Conservation (phyloP, 2,888 invertebrate genomes). For the Limenitis camilla region DNA sequence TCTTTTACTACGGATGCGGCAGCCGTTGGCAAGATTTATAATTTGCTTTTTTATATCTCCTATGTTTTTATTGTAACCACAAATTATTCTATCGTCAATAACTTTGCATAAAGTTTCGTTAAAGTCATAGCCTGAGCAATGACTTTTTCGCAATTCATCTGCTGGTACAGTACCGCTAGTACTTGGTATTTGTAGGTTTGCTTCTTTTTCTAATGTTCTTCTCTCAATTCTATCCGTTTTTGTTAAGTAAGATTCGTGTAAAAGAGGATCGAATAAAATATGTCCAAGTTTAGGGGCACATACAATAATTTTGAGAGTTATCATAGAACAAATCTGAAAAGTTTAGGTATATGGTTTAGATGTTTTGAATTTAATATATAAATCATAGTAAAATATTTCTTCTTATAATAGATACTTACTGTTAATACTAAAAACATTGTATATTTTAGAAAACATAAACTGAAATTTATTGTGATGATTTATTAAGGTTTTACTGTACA, state of each 20-base stretch:
- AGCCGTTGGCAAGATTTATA: slow-evolving; percentile 41
- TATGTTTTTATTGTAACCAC: slow-evolving; percentile 55
- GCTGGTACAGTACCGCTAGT: neutral
- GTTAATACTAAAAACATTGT: slow-evolving; percentile 36
- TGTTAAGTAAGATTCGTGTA: slow-evolving; percentile 29
- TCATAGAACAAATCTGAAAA: too few relatives aligned
- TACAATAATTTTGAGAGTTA: too few relatives aligned
- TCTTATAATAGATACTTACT: too few relatives aligned
- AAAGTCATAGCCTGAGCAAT: slow-evolving; percentile 41
- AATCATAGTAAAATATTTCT: too few relatives aligned
- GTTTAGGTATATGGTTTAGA: too few relatives aligned
- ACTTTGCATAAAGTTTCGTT: slow-evolving; percentile 42
- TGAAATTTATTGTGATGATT: neutral
- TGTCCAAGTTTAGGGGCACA: slow-evolving; percentile 43
- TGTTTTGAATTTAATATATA: too few relatives aligned
- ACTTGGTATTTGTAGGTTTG: neutral
- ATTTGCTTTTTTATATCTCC: slow-evolving; percentile 29
- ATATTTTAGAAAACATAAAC: neutral
- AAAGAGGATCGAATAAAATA: slow-evolving; percentile 33
- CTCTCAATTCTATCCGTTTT: slow-evolving; percentile 1
- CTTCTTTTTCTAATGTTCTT: neutral
- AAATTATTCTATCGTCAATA: slow-evolving; percentile 43
- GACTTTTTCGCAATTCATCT: slow-evolving; percentile 6
- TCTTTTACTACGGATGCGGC: slow-evolving; percentile 44
- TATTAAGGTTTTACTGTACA: neutral